These are phyloP conservation scores for Ictalurus furcatus DNA, from an alignment of 2,113 vertebrate genomes.

Conservation along the genomic window DNA sequence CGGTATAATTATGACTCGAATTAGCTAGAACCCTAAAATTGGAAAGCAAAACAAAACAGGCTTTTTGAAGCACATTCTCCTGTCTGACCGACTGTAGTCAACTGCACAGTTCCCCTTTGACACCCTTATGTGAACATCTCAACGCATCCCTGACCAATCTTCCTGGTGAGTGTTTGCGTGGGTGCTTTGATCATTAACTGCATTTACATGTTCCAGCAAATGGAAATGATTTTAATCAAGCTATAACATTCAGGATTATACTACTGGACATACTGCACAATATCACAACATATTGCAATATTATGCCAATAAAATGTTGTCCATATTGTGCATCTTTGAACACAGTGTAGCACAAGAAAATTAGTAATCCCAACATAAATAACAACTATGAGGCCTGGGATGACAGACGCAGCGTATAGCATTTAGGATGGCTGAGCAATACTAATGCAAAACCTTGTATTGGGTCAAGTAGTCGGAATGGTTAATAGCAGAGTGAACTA, in stretches of 20 bases:
- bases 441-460: background rate
- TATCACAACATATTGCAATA: background rate
- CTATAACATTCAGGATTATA: no score
- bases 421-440: background rate
- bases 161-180: background rate
- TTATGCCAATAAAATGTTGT: background rate
- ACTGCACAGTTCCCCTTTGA: background rate
- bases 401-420: background rate
- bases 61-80: background rate
- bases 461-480: background rate
- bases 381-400: background rate
- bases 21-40: background rate
- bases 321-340: background rate
- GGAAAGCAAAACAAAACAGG: background rate
- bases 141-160: background rate
- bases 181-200: background rate
- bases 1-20: background rate
- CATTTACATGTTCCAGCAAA: background rate
- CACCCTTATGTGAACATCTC: background rate
- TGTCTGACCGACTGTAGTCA: background rate
- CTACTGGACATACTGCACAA: background rate
- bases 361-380: no score
- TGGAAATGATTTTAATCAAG: background rate
- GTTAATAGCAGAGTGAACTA: background rate
- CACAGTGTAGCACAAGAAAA: background rate